A percentile compares a stretch with the other conserved stretches of the same genome.
These are phyloP conservation scores for Athrips mouffetella DNA, from an alignment of 2,888 invertebrate species.

Conservation along the genomic window DNA sequence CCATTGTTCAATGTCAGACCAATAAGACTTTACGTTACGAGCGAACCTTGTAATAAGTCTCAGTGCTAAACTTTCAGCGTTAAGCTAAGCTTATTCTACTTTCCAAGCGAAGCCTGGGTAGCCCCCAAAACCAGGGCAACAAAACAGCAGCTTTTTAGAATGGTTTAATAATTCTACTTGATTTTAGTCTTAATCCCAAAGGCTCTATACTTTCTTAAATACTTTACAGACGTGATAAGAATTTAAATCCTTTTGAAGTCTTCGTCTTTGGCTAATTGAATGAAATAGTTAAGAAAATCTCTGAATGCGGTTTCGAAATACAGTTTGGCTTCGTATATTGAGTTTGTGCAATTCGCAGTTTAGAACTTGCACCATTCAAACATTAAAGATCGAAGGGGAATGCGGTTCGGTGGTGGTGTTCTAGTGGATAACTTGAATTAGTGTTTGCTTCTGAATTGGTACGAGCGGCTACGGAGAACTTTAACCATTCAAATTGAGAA, in stretches of 20 bases:
- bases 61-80: conserved; percentile 6
- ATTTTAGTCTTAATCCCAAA: background rate
- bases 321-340: conserved; percentile 1
- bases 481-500: conserved; percentile 48
- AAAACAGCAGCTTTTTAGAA: background rate
- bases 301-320: background rate
- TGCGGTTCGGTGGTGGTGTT: conserved; percentile 32
- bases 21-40: conserved; percentile 13
- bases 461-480: conserved; percentile 44
- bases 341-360: conserved; percentile 12
- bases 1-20: conserved; percentile 21
- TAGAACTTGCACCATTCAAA: conserved; percentile 14
- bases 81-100: conserved; percentile 14
- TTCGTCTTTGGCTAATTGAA: background rate
- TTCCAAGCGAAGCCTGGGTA: conserved; percentile 2
- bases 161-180: conserved; percentile 13
- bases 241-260: background rate
- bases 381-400: conserved; percentile 37
- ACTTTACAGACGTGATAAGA: background rate
- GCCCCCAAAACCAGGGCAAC: no score
- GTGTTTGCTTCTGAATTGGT: conserved; percentile 40
- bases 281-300: background rate
- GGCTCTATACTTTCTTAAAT: background rate
- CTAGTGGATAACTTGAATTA: conserved; percentile 35
- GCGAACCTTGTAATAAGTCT: conserved; percentile 11